A percentile compares a stretch with the other conserved stretches of the same genome.
phyloP scores from a whole-genome alignment of 2,797 vertebrate species.

The Cirrhinus mrigala region DNA sequence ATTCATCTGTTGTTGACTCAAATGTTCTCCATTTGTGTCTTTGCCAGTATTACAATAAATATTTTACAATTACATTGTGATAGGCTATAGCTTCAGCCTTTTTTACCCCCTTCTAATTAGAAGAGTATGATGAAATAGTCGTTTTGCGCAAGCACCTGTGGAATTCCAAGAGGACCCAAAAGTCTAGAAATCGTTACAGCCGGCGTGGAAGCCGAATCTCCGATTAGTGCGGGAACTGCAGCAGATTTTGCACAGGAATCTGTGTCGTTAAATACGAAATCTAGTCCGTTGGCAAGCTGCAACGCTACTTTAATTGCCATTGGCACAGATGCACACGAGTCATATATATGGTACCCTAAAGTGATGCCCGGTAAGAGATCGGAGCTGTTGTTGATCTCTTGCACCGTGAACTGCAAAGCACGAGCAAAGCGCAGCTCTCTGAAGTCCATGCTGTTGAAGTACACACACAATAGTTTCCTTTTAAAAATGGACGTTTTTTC shows the following conservation, averaged over 20 bases:
- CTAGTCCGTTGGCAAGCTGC: constrained; percentile 47
- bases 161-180: constrained; percentile 68
- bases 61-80: too few species aligned
- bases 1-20: not conserved
- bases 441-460: constrained; percentile 52
- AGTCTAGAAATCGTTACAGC: constrained; percentile 73
- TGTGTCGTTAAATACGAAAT: constrained; percentile 22
- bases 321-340: constrained; percentile 47
- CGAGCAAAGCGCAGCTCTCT: constrained; percentile 54
- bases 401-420: constrained; percentile 49
- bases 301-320: constrained; percentile 49
- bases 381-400: constrained; percentile 57
- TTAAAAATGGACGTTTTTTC: not conserved
- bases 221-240: constrained; percentile 65
- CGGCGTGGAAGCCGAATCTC: constrained; percentile 73
- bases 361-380: constrained; percentile 47
- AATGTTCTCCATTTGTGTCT: too few species aligned
- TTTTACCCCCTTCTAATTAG: too few species aligned
- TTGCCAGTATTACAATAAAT: too few species aligned
- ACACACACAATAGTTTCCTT: not conserved
- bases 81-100: too few species aligned
- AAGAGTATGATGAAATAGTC: not conserved
- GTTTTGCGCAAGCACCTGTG: constrained; percentile 64
- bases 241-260: constrained; percentile 34
- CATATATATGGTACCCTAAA: constrained; percentile 54